Conservation (phyloP, 2,113 vertebrate genomes). For the Anthoscopus minutus region DNA sequence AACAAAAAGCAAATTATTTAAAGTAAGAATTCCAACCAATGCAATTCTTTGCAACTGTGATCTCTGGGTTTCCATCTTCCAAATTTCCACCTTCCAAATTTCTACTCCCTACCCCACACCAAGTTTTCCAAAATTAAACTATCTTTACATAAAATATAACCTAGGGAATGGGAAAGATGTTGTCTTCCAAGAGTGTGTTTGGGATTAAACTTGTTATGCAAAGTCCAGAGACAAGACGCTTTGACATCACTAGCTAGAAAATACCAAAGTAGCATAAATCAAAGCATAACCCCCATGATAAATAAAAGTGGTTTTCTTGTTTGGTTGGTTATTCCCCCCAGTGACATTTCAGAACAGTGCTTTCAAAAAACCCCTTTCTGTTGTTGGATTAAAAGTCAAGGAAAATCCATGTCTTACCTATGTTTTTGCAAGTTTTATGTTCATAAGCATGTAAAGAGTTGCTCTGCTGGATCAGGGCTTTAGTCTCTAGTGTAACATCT, state of each 20-base stretch:
- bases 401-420: background rate
- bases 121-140: background rate
- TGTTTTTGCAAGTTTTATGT: background rate
- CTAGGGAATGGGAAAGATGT: background rate
- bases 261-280: background rate
- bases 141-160: background rate
- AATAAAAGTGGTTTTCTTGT: background rate
- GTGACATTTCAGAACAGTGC: background rate
- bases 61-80: background rate
- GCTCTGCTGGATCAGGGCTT: background rate
- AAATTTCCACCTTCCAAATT: background rate
- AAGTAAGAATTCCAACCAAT: background rate
- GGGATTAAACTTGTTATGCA: background rate
- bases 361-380: background rate
- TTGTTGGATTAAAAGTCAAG: background rate
- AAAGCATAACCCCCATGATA: background rate
- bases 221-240: background rate
- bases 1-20: background rate
- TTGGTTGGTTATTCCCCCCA: background rate
- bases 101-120: rapidly evolving
- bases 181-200: background rate
- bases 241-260: background rate
- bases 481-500: background rate
- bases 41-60: background rate
- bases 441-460: background rate